Conservation (phyloP, 2,797 vertebrate genomes). For the Premnoplex brunnescens region DNA sequence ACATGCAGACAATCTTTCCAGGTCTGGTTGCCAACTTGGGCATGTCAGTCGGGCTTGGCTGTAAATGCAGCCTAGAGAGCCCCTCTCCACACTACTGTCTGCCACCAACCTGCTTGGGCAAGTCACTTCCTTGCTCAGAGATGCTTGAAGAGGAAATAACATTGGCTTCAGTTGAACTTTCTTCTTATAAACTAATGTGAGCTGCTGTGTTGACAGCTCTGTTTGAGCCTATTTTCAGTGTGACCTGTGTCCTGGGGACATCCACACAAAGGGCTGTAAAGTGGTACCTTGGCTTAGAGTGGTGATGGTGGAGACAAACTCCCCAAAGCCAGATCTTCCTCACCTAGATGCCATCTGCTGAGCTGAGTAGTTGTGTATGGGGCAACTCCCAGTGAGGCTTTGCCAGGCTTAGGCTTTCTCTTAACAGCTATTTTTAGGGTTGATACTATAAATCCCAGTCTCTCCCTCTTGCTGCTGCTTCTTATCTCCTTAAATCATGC, state of each 20-base stretch:
- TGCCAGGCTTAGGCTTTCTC: slow-evolving; percentile 38
- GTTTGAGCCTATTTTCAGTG: background rate
- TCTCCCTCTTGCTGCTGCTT: slow-evolving; percentile 25
- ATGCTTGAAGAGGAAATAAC: slow-evolving; percentile 34
- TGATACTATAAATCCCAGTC: slow-evolving; percentile 42
- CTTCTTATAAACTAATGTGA: slow-evolving; percentile 21
- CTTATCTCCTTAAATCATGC: slow-evolving; percentile 62
- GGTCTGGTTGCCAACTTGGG: slow-evolving; percentile 53
- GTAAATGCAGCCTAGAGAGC: slow-evolving; percentile 9
- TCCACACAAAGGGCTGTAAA: background rate
- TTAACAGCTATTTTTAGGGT: slow-evolving; percentile 55
- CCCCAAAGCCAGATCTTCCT: background rate
- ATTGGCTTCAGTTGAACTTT: slow-evolving; percentile 29
- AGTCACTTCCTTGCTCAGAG: slow-evolving; percentile 21
- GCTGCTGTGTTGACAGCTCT: background rate
- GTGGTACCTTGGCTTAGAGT: background rate
- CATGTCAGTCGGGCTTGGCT: background rate
- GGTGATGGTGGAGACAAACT: background rate
- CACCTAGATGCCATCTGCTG: background rate
- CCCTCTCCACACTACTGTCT: background rate
- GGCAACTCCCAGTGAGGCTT: slow-evolving; percentile 10
- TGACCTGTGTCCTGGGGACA: background rate
- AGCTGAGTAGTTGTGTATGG: background rate
- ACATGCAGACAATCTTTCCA: background rate
- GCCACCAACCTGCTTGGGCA: slow-evolving; percentile 52